These are phyloP conservation scores for Loris lydekkerianus DNA, from an alignment of 2,797 vertebrate genomes.

Conservation along the genomic window DNA sequence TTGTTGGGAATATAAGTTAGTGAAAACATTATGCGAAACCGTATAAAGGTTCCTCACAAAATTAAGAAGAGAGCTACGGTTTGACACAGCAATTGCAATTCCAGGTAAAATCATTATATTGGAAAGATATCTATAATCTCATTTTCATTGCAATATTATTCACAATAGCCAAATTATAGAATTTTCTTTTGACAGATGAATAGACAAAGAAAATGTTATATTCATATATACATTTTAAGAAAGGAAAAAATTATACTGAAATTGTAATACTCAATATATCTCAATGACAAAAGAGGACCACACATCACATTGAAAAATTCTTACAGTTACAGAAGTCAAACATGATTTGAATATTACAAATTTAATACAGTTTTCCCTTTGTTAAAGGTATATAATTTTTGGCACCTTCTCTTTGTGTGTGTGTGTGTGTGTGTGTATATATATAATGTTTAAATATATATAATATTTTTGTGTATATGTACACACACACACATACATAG, in stretches of 20 bases:
- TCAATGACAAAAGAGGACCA: too few species aligned
- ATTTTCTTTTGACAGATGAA: neutral
- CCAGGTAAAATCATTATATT: neutral
- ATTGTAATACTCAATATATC: too few species aligned
- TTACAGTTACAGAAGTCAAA: too few species aligned
- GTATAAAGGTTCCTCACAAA: neutral
- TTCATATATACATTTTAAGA: too few species aligned
- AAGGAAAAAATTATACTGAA: too few species aligned
- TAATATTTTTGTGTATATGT: neutral
- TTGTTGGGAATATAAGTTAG: neutral
- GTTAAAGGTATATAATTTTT: too few species aligned
- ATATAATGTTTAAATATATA: neutral
- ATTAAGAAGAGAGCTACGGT: neutral
- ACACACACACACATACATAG: neutral
- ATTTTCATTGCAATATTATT: neutral
- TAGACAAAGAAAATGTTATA: neutral
- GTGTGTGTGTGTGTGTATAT: neutral
- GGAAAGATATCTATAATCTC: neutral
- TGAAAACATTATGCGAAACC: neutral
- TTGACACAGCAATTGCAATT: neutral
- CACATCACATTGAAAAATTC: too few species aligned
- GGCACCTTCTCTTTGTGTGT: neutral
- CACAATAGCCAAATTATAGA: neutral
- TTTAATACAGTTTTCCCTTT: too few species aligned
- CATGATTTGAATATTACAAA: too few species aligned